Conservation (phyloP, 2,888 invertebrate species). For the Phaedon cochleariae region DNA sequence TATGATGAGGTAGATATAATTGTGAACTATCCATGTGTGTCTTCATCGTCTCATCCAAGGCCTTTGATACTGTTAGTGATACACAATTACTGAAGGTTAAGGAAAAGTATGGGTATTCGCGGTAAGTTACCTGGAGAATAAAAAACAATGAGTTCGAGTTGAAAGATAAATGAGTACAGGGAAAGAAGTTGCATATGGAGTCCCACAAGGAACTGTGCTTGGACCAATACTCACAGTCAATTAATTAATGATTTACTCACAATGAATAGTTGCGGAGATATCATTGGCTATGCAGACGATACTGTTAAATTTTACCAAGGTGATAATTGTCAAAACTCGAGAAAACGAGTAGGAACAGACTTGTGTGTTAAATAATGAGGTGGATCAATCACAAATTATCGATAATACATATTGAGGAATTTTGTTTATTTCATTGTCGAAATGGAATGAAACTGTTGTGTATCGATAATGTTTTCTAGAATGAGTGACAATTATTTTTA, state of each 20-base stretch:
- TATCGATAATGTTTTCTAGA: no score
- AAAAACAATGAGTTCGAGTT: no score
- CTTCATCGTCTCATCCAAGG: neutral
- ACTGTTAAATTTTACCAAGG: neutral
- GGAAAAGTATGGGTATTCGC: neutral
- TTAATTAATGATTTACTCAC: neutral
- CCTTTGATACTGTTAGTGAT: neutral
- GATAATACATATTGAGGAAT: neutral
- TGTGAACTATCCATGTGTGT: neutral
- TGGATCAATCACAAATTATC: neutral
- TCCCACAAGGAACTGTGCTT: no score
- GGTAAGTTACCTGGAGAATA: neutral
- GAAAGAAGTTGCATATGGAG: no score
- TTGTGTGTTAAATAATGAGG: neutral
- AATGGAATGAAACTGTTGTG: no score
- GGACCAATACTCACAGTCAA: no score
- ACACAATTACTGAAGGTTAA: neutral
- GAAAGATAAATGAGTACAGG: no score
- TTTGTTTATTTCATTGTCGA: no score
- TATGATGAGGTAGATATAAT: neutral
- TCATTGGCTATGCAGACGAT: neutral
- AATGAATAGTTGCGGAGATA: neutral
- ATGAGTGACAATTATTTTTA: no score
- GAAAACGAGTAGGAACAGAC: neutral
- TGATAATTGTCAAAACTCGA: neutral